Conservation (phyloP, 2,797 vertebrate species). For the Glossophaga mutica region DNA sequence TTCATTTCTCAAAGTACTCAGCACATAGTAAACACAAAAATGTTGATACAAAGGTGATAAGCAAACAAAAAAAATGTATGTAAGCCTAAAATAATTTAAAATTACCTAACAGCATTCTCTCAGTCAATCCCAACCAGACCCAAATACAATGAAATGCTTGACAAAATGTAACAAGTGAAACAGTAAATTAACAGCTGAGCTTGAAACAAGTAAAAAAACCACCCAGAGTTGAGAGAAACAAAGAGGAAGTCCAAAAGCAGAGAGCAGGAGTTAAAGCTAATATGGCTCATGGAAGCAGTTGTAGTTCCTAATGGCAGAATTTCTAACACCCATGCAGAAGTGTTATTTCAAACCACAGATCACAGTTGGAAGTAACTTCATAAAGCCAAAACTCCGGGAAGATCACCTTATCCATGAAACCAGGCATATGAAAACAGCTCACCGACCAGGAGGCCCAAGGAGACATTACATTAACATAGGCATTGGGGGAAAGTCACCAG, state of each 20-base stretch:
- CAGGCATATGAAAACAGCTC: background rate
- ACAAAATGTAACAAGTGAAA: background rate
- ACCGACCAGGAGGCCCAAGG: background rate
- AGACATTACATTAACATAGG: background rate
- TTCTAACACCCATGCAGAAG: background rate
- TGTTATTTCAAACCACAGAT: background rate
- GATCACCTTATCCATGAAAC: background rate
- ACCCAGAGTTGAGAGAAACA: background rate
- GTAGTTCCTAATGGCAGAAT: background rate
- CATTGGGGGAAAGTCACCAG: background rate
- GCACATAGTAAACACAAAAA: background rate
- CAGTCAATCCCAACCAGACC: background rate
- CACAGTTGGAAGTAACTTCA: background rate
- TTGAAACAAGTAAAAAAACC: background rate
- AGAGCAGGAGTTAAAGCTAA: background rate
- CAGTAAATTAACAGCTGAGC: background rate
- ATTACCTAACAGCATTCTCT: background rate
- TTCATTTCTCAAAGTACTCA: constrained; percentile 18
- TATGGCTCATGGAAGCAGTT: background rate
- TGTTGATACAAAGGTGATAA: background rate
- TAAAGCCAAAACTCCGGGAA: background rate
- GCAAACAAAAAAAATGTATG: background rate
- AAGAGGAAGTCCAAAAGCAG: background rate
- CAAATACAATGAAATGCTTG: background rate
- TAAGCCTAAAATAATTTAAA: constrained; percentile 11